These are phyloP conservation scores for Rhizomys pruinosus DNA, from an alignment of 2,113 vertebrate genomes.

Conservation along the genomic window DNA sequence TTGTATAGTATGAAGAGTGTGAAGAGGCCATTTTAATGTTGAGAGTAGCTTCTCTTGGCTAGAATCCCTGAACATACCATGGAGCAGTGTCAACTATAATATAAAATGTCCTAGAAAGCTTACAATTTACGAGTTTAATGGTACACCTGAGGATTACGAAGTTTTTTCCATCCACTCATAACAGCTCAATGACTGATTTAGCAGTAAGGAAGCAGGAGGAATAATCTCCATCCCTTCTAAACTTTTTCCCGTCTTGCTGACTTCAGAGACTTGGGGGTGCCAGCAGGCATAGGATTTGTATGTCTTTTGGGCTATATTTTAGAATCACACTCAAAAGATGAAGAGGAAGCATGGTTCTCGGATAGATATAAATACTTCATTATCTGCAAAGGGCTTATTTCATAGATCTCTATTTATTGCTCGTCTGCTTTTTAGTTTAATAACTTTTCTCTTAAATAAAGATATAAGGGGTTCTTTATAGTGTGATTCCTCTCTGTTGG, in stretches of 20 bases:
- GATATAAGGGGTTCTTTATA: not conserved
- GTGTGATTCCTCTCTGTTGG: not conserved
- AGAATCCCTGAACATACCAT: constrained; percentile 56
- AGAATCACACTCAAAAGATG: constrained; percentile 21
- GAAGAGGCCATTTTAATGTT: constrained; percentile 63
- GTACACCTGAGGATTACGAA: constrained; percentile 69
- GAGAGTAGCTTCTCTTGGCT: constrained; percentile 70
- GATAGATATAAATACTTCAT: constrained; percentile 41
- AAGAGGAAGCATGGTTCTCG: constrained; percentile 50
- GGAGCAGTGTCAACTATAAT: constrained; percentile 69
- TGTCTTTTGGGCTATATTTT: constrained; percentile 51
- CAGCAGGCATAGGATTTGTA: constrained; percentile 25
- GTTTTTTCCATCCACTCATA: constrained; percentile 66
- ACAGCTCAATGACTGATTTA: constrained; percentile 75
- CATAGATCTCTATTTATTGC: not conserved
- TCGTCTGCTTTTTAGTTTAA: constrained; percentile 51
- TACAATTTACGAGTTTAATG: constrained; percentile 71
- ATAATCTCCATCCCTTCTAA: constrained; percentile 65
- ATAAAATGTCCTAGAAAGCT: constrained; percentile 75
- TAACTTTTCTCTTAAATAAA: not conserved
- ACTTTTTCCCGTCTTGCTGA: constrained; percentile 56
- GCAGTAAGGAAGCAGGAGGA: constrained; percentile 67
- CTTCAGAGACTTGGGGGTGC: constrained; percentile 62
- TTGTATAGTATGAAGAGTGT: constrained; percentile 22
- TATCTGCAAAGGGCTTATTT: constrained; percentile 55